phyloP scores from a whole-genome alignment of 2,888 invertebrate species.

The Biston stratarius region DNA sequence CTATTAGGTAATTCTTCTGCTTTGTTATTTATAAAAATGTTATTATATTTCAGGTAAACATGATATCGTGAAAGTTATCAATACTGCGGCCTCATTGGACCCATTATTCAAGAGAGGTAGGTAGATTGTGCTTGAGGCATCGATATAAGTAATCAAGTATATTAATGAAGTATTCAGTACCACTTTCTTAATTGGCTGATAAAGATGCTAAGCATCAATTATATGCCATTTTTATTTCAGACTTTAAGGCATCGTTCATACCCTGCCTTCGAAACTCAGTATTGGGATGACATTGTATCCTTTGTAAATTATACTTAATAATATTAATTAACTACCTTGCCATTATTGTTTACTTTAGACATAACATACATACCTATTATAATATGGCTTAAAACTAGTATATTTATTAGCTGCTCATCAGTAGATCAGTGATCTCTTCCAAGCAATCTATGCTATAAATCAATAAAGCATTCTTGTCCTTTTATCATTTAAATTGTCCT shows the following conservation, averaged over 20 bases:
- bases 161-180: too few relatives aligned
- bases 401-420: too few relatives aligned
- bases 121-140: background rate
- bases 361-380: too few relatives aligned
- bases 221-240: constrained; percentile 37
- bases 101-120: constrained; percentile 72
- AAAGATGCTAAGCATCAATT: background rate
- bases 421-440: too few relatives aligned
- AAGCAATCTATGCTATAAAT: too few relatives aligned
- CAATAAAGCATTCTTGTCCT: too few relatives aligned
- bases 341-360: too few relatives aligned
- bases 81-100: constrained; percentile 59
- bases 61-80: constrained; percentile 65
- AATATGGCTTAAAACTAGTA: too few relatives aligned
- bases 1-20: constrained; percentile 39
- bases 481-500: too few relatives aligned
- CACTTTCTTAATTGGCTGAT: too few relatives aligned
- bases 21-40: background rate
- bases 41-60: constrained; percentile 55
- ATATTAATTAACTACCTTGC: too few relatives aligned
- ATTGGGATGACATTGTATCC: constrained; percentile 57
- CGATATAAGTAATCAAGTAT: background rate
- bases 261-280: constrained; percentile 42
- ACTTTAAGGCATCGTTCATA: constrained; percentile 39
- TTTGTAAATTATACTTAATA: constrained; percentile 43